phyloP scores from a whole-genome alignment of 2,888 invertebrate species.

The Atrina japonica region DNA sequence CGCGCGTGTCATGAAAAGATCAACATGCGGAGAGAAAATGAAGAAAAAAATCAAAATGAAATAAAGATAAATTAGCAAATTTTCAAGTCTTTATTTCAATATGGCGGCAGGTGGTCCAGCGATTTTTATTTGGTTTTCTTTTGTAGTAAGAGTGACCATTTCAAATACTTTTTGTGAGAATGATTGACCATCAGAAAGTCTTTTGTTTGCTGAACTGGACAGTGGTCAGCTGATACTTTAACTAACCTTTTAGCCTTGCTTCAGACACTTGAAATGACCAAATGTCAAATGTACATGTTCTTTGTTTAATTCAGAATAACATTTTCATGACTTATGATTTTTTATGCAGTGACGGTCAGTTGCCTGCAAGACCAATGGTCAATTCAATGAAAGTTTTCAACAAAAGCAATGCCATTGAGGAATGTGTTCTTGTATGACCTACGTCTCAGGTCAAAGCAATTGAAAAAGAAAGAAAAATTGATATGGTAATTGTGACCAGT shows the following conservation, averaged over 20 bases:
- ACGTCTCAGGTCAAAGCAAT: conserved; percentile 6
- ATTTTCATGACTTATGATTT: conserved; percentile 15
- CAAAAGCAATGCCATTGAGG: conserved; percentile 5
- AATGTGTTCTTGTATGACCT: conserved; percentile 5
- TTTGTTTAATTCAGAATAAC: conserved; percentile 21
- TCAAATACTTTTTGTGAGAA: conserved; percentile 12
- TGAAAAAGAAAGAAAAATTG: too few species aligned
- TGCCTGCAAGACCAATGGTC: conserved; percentile 31
- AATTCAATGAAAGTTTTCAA: conserved; percentile 28
- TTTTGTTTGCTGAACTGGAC: conserved; percentile 25
- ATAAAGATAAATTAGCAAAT: too few species aligned
- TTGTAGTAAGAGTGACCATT: conserved; percentile 24
- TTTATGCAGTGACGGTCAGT: conserved; percentile 1
- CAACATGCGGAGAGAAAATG: too few species aligned
- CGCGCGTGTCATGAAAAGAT: too few species aligned
- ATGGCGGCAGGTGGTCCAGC: conserved; percentile 17
- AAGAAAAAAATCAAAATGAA: too few species aligned
- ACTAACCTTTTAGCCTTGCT: conserved; percentile 36
- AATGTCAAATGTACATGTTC: conserved; percentile 37
- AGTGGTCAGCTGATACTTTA: conserved; percentile 24
- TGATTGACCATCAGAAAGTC: conserved; percentile 17
- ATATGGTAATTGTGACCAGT: too few species aligned
- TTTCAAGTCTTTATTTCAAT: conserved; percentile 1
- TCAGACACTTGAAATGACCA: conserved; percentile 33
- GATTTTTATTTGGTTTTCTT: conserved; percentile 2